Conservation (phyloP, 1,140 invertebrate genomes). For the Hyles vespertilio region DNA sequence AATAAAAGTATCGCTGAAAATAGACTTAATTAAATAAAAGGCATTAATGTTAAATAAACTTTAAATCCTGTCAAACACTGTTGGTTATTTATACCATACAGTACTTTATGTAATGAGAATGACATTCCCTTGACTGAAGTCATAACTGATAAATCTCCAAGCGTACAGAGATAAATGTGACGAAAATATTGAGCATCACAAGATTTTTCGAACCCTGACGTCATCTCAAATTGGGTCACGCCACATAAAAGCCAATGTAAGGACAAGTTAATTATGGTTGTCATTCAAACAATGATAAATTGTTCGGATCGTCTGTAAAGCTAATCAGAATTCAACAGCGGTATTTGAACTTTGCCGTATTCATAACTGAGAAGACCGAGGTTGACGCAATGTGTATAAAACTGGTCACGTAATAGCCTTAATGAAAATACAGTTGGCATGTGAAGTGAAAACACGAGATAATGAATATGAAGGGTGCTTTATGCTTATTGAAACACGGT, state of each 20-base stretch:
- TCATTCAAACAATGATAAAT: slow-evolving; percentile 62
- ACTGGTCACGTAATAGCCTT: slow-evolving; percentile 34
- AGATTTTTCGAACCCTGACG: slow-evolving; percentile 21
- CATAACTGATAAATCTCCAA: background rate
- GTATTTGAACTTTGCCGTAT: slow-evolving; percentile 59
- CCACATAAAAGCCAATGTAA: slow-evolving; percentile 40
- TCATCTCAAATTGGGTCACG: slow-evolving; percentile 40
- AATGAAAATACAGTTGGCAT: slow-evolving; percentile 10
- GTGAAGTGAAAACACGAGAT: background rate
- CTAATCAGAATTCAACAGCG: slow-evolving; percentile 57
- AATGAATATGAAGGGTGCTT: no score
- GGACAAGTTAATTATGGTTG: slow-evolving; percentile 56
- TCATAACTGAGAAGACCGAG: slow-evolving; percentile 42
- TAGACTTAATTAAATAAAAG: no score
- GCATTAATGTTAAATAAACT: no score
- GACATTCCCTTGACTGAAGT: no score
- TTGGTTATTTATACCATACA: no score
- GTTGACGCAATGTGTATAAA: slow-evolving; percentile 39
- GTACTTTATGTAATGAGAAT: no score
- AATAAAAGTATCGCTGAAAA: no score
- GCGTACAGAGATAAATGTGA: background rate
- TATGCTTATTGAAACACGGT: no score
- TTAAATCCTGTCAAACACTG: no score
- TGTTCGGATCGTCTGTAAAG: slow-evolving; percentile 37
- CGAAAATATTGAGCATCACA: background rate